Conservation (phyloP, 2,888 invertebrate genomes). For the Cantharis flavilabris region DNA sequence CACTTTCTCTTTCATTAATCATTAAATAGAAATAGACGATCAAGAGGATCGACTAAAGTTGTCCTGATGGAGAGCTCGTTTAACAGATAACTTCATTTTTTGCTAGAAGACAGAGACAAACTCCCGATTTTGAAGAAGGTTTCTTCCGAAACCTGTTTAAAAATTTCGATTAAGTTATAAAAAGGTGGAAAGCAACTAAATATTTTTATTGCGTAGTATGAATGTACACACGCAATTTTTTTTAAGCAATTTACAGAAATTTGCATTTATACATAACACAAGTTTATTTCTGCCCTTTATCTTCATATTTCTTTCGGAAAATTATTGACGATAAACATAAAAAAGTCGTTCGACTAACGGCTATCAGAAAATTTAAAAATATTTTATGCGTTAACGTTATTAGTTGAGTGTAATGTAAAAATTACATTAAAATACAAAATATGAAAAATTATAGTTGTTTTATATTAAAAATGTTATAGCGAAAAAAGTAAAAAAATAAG, state of each 20-base stretch:
- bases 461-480: no score
- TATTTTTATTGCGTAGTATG: neutral
- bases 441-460: no score
- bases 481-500: no score
- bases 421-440: no score
- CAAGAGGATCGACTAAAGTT: neutral
- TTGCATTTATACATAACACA: neutral
- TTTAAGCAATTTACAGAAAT: neutral
- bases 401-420: no score
- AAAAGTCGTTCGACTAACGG: neutral
- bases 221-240: neutral
- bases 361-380: neutral
- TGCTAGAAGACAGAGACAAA: neutral
- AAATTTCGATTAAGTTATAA: neutral
- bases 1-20: neutral
- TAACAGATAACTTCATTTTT: neutral
- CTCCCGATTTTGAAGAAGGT: neutral
- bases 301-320: neutral
- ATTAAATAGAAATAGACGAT: neutral
- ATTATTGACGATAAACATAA: constrained; percentile 1
- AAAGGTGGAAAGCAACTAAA: neutral
- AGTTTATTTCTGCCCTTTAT: neutral
- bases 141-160: neutral
- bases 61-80: neutral
- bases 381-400: neutral